Evolutionary conservation across 2,888 invertebrate species (phyloP).

Genomic region (Salticus scenicus): DNA sequence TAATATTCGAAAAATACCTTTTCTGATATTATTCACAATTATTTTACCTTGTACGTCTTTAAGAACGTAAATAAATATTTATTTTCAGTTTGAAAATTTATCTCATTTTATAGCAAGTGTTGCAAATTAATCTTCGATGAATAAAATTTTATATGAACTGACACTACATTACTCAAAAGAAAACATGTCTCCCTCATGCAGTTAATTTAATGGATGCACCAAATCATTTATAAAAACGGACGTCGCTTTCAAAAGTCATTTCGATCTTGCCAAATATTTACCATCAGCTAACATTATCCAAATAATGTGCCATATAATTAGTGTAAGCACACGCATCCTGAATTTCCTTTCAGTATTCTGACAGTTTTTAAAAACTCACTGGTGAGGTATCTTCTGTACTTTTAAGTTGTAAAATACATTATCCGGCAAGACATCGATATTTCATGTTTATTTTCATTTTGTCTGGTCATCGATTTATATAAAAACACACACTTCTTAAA

Average conservation of each 20-base stretch:
- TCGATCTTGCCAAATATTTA: slow-evolving; percentile 4
- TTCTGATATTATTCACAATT: too few species aligned
- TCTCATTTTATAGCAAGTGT: too few species aligned
- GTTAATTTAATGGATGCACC: not conserved
- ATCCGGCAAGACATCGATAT: not conserved
- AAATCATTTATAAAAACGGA: not conserved
- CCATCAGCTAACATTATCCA: not conserved
- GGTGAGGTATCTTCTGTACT: not conserved
- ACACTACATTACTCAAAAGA: too few species aligned
- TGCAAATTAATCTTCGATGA: too few species aligned
- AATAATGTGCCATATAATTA: not conserved
- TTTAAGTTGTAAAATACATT: slow-evolving; percentile 2
- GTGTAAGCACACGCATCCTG: not conserved
- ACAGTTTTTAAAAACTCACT: not conserved
- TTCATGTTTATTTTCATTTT: slow-evolving; percentile 12
- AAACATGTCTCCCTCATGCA: too few species aligned
- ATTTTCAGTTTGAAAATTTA: too few species aligned
- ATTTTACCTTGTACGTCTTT: too few species aligned
- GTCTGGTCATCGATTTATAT: not conserved
- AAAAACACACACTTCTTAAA: not conserved
- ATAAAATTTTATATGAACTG: too few species aligned
- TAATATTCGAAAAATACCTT: too few species aligned
- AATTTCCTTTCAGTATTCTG: not conserved
- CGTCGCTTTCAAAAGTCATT: not conserved
- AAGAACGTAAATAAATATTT: too few species aligned